Evolutionary conservation across 2,888 invertebrate genomes (phyloP).

Genomic region (Sphaeridia pumilis): DNA sequence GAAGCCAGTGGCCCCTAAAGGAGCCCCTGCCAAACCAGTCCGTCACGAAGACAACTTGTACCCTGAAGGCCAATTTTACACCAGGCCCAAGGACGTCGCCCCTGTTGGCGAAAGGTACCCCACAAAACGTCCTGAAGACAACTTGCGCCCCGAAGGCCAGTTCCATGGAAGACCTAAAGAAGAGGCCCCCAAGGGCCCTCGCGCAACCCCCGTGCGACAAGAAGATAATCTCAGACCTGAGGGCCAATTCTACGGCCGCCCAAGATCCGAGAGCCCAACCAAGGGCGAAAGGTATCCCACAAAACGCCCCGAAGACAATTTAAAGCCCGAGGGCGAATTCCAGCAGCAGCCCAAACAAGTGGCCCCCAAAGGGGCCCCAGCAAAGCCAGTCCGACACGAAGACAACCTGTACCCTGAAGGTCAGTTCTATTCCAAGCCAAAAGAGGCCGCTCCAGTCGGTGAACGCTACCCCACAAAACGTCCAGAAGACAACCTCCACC

Average conservation of each 20-base stretch:
- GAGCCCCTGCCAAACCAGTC: constrained; percentile 43
- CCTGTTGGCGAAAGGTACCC: constrained; percentile 38
- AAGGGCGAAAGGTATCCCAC: constrained; percentile 34
- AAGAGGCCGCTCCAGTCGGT: constrained; percentile 19
- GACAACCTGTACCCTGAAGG: constrained; percentile 45
- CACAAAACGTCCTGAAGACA: constrained; percentile 45
- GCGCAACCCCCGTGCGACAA: constrained; percentile 36
- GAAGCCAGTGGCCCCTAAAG: constrained; percentile 40
- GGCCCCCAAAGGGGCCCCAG: constrained; percentile 44
- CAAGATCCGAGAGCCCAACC: constrained; percentile 16
- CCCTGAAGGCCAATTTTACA: constrained; percentile 44
- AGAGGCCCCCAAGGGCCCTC: constrained; percentile 40
- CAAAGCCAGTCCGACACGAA: constrained; percentile 43
- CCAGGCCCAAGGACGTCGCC: constrained; percentile 9
- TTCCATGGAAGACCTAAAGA: constrained; percentile 38
- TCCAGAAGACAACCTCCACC: constrained; percentile 47
- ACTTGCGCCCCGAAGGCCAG: constrained; percentile 43
- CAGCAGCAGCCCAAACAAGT: constrained; percentile 39
- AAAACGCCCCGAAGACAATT: constrained; percentile 44
- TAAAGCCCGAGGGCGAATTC: constrained; percentile 42
- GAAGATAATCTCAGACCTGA: constrained; percentile 39
- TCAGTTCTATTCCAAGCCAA: constrained; percentile 46
- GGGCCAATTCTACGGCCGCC: constrained; percentile 27
- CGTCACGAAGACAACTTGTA: constrained; percentile 48
- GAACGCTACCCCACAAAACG: constrained; percentile 39